A percentile compares a stretch with the other conserved stretches of the same genome.
Evolutionary conservation across 2,797 vertebrate genomes (phyloP).

Genomic region (Clamator glandarius): DNA sequence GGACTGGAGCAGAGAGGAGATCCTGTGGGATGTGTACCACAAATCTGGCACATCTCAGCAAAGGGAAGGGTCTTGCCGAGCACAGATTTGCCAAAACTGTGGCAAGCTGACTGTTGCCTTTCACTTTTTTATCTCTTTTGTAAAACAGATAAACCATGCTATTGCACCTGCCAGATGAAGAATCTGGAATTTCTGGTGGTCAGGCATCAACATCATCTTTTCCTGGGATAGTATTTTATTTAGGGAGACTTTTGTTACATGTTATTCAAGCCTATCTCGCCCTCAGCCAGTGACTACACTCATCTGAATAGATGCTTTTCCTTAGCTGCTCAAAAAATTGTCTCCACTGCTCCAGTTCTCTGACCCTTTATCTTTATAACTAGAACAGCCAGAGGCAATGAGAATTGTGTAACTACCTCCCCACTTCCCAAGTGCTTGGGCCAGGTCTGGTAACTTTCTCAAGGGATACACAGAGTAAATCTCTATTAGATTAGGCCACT

Average conservation of each 20-base stretch:
- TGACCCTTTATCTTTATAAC: slow-evolving; percentile 62
- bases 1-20: background rate
- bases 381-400: slow-evolving; percentile 61
- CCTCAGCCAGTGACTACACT: background rate
- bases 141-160: background rate
- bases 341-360: slow-evolving; percentile 51
- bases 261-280: background rate
- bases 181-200: background rate
- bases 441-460: slow-evolving; percentile 58
- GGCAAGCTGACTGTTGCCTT: background rate
- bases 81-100: background rate
- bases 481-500: slow-evolving; percentile 51
- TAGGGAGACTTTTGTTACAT: background rate
- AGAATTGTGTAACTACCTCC: slow-evolving; percentile 64
- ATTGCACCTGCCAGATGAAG: background rate
- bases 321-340: slow-evolving; percentile 40
- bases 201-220: background rate
- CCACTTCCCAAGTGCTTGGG: slow-evolving; percentile 52
- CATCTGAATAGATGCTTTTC: slow-evolving; percentile 1
- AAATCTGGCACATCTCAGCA: background rate
- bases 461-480: slow-evolving; percentile 26
- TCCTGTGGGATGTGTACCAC: background rate
- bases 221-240: background rate
- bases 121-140: background rate
- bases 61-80: background rate